phyloP scores from a whole-genome alignment of 2,888 invertebrate genomes.

The Caenorhabditis panamensis region DNA sequence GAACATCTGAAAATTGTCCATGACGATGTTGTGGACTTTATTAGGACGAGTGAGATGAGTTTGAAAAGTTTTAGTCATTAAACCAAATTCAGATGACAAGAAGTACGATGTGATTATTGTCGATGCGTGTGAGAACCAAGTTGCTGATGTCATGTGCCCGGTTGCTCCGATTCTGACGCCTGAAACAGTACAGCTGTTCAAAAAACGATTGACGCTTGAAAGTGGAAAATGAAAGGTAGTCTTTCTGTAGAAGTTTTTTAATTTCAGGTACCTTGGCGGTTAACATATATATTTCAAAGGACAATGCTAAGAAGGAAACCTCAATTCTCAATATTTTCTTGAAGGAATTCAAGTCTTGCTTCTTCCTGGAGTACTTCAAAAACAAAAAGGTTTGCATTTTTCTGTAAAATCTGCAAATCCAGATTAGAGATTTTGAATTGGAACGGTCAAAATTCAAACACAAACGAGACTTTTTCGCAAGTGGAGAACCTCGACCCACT shows the following conservation, averaged over 20 bases:
- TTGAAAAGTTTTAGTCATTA: no score
- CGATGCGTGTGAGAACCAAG: slow-evolving; percentile 61
- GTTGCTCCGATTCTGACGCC: slow-evolving; percentile 26
- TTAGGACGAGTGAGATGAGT: slow-evolving; percentile 22
- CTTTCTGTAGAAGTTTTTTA: not conserved
- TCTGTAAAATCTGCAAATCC: not conserved
- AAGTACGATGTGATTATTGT: slow-evolving; percentile 53
- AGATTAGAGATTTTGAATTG: slow-evolving; percentile 7
- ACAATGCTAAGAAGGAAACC: slow-evolving; percentile 19
- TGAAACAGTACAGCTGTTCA: slow-evolving; percentile 24
- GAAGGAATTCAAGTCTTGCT: slow-evolving; percentile 59
- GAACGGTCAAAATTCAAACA: not conserved
- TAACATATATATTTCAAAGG: slow-evolving; percentile 36
- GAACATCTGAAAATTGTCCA: slow-evolving; percentile 45
- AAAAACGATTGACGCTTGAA: slow-evolving; percentile 28
- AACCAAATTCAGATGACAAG: slow-evolving; percentile 52
- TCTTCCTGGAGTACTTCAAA: slow-evolving; percentile 52
- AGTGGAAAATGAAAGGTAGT: not conserved
- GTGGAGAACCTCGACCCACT: slow-evolving; percentile 2
- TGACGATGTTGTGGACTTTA: slow-evolving; percentile 40
- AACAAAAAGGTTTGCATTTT: slow-evolving; percentile 36
- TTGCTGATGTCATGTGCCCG: slow-evolving; percentile 49
- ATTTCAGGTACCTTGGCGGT: slow-evolving; percentile 41
- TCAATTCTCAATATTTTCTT: slow-evolving; percentile 39
- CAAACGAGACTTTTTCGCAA: not conserved